Conservation (phyloP, 1,140 invertebrate species). For the Brachionus rubens region DNA sequence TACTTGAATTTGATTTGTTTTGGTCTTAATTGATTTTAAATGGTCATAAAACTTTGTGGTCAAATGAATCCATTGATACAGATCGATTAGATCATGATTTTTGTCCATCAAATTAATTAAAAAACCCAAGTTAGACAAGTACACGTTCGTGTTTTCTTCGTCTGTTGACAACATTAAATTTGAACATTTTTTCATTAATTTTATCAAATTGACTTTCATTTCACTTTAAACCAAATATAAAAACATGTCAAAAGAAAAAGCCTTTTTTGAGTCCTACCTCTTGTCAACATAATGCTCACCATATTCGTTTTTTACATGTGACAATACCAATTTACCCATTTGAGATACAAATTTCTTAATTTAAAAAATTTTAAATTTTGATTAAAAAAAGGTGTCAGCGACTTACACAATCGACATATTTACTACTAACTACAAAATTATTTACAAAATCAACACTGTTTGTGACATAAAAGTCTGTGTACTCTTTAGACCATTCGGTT, state of each 20-base stretch:
- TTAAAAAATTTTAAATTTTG: background rate
- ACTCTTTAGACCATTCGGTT: background rate
- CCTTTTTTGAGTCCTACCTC: too few species aligned
- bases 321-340: background rate
- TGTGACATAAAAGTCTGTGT: background rate
- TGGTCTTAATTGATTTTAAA: constrained; percentile 8
- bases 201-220: background rate
- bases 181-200: constrained; percentile 4
- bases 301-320: background rate
- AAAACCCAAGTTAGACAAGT: background rate
- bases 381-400: background rate
- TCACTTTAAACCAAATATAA: background rate
- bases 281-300: background rate
- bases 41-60: constrained; percentile 21
- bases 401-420: background rate
- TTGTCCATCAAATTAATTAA: background rate
- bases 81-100: background rate
- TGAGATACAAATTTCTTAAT: background rate
- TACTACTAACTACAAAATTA: background rate
- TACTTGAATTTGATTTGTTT: constrained; percentile 23
- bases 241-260: too few species aligned
- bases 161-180: constrained; percentile 19
- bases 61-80: constrained; percentile 32
- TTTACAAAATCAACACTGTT: constrained; percentile 24
- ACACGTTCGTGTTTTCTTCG: background rate